Percentiles rank a stretch among this genome's conserved stretches.
Evolutionary conservation across 2,113 vertebrate species (phyloP).

Genomic region (Leucosticte australis): DNA sequence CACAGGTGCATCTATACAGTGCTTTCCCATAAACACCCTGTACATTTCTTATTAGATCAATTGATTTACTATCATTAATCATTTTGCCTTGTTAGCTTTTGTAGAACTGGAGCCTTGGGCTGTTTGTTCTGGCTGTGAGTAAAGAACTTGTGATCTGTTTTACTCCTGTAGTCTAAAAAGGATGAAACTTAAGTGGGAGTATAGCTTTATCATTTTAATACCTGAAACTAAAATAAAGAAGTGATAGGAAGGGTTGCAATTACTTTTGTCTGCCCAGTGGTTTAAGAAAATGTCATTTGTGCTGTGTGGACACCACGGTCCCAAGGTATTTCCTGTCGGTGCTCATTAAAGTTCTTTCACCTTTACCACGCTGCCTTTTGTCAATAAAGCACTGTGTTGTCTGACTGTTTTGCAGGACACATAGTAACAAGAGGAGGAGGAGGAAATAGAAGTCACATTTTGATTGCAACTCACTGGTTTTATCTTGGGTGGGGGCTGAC

Average conservation of each 20-base stretch:
- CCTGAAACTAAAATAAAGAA: neutral
- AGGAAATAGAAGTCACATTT: conserved; percentile 9
- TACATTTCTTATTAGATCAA: neutral
- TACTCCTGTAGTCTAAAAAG: neutral
- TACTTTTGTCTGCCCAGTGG: neutral
- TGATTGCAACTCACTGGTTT: neutral
- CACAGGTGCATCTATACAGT: neutral
- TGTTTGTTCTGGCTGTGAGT: neutral
- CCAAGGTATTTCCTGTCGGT: neutral
- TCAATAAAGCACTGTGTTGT: neutral
- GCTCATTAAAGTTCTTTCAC: neutral
- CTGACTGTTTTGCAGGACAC: conserved; percentile 2
- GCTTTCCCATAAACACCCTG: neutral
- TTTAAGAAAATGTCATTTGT: neutral
- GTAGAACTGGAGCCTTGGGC: neutral
- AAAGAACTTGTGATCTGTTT: neutral
- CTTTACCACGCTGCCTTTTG: neutral
- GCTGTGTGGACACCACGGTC: neutral
- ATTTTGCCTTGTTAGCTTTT: neutral
- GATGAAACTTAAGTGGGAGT: neutral
- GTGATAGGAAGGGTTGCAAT: neutral
- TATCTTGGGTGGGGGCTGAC: neutral
- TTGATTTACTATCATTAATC: neutral
- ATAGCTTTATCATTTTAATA: neutral
- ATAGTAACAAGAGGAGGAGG: neutral